These are phyloP conservation scores for Siphonodentalium dalli DNA, from an alignment of 2,888 invertebrate species.

Conservation along the genomic window DNA sequence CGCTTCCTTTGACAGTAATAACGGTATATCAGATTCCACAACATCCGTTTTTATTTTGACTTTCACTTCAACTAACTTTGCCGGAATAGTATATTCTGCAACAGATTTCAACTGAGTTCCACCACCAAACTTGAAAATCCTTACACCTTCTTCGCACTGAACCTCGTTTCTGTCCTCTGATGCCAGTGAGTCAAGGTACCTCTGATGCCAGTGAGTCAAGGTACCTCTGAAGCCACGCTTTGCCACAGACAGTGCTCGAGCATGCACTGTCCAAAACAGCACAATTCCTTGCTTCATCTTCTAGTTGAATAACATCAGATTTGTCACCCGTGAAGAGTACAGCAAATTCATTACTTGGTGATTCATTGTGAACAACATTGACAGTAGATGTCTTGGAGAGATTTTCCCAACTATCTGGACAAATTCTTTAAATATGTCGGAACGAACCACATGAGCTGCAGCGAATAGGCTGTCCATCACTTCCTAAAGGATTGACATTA, in stretches of 20 bases:
- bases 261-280: conserved; percentile 19
- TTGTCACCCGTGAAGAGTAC: background rate
- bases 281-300: conserved; percentile 7
- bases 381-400: background rate
- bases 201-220: conserved; percentile 1
- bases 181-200: no score
- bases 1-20: conserved; percentile 1
- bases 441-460: conserved; percentile 8
- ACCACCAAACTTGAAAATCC: background rate
- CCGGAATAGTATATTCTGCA: conserved; percentile 1
- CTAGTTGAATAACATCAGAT: conserved; percentile 2
- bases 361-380: no score
- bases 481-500: background rate
- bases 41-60: conserved; percentile 4
- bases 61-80: background rate
- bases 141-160: background rate
- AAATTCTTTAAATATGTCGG: conserved; percentile 7
- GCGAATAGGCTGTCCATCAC: conserved; percentile 2
- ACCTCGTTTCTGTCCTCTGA: background rate
- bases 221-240: conserved; percentile 6
- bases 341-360: background rate
- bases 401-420: conserved; percentile 15
- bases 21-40: conserved; percentile 12
- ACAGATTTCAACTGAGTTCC: conserved; percentile 1
- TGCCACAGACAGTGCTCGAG: conserved; percentile 13